Conservation (phyloP, 2,888 invertebrate species). For the Dilophus febrilis region DNA sequence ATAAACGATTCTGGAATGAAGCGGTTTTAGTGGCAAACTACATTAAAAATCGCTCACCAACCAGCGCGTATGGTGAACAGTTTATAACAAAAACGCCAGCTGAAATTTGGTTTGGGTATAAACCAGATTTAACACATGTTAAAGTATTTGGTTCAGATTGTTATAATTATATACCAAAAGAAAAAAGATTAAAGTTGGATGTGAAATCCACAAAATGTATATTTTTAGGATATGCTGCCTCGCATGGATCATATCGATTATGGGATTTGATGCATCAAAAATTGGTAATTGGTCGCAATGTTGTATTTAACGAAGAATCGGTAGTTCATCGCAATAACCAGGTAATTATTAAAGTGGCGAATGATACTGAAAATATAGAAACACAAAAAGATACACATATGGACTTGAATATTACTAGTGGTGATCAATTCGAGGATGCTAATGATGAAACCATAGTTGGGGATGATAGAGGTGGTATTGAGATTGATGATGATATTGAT, state of each 20-base stretch:
- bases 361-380: neutral
- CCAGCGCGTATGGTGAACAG: constrained; percentile 1
- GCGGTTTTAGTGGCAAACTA: neutral
- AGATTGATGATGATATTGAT: neutral
- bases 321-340: neutral
- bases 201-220: constrained; percentile 1
- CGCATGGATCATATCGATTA: neutral
- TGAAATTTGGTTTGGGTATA: constrained; percentile 1
- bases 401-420: too few relatives aligned
- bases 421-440: too few relatives aligned
- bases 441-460: neutral
- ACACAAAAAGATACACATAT: too few relatives aligned
- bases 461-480: neutral
- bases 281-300: constrained; percentile 1
- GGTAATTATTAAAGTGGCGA: neutral
- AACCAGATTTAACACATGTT: neutral
- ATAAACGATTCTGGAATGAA: constrained; percentile 1
- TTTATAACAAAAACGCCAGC: neutral
- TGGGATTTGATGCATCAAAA: neutral
- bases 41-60: constrained; percentile 1
- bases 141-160: constrained; percentile 1
- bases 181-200: neutral
- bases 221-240: constrained; percentile 1
- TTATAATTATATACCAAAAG: constrained; percentile 1
- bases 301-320: constrained; percentile 2